A percentile compares a stretch with the other conserved stretches of the same genome.
These are phyloP conservation scores for Dastarcus helophoroides DNA, from an alignment of 2,888 invertebrate species.

Conservation along the genomic window DNA sequence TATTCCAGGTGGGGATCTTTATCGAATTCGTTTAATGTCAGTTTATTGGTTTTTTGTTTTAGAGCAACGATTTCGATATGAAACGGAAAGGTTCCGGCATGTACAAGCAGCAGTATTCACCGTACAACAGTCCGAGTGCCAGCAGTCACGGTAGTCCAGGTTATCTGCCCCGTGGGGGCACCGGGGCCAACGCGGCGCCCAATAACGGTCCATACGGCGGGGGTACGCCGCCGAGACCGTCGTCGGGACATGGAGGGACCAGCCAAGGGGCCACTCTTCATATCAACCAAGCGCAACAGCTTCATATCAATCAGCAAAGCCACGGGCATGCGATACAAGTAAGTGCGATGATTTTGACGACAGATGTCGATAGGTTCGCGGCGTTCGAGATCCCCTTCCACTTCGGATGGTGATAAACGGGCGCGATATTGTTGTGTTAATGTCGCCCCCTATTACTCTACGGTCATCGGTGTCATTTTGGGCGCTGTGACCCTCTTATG, in stretches of 20 bases:
- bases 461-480: no score
- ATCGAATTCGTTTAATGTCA: background rate
- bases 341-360: no score
- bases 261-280: constrained; percentile 50
- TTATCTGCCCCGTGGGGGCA: constrained; percentile 28
- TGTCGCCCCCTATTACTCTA: no score
- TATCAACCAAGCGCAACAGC: constrained; percentile 79
- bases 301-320: constrained; percentile 73
- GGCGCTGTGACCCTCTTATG: no score
- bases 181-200: constrained; percentile 14
- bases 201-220: constrained; percentile 27
- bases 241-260: constrained; percentile 37
- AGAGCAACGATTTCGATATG: constrained; percentile 35
- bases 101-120: constrained; percentile 53
- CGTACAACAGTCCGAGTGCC: constrained; percentile 54
- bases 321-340: constrained; percentile 68
- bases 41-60: constrained; percentile 18
- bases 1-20: constrained; percentile 21
- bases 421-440: no score
- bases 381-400: no score
- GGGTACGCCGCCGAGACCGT: constrained; percentile 42
- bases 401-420: no score
- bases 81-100: constrained; percentile 36
- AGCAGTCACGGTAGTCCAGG: constrained; percentile 45
- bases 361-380: no score